Evolutionary conservation across 2,888 invertebrate genomes (phyloP).

Genomic region (Pammene fasciana): DNA sequence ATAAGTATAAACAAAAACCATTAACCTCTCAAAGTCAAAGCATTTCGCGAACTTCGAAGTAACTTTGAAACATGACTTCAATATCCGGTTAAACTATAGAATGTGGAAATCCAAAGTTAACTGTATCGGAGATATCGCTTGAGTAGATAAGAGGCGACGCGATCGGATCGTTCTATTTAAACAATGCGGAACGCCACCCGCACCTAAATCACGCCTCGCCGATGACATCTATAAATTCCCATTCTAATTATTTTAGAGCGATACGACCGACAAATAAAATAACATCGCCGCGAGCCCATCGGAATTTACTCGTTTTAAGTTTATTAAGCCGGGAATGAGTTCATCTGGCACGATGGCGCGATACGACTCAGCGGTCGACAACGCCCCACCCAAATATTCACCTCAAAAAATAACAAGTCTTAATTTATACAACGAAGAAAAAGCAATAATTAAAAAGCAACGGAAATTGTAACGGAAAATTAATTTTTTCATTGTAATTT

Average conservation of each 20-base stretch:
- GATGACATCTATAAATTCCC: slow-evolving; percentile 79
- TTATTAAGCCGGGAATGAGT: slow-evolving; percentile 67
- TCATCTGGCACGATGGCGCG: slow-evolving; percentile 57
- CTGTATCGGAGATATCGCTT: slow-evolving; percentile 48
- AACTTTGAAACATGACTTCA: not conserved
- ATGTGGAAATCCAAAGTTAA: slow-evolving; percentile 18
- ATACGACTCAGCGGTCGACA: slow-evolving; percentile 53
- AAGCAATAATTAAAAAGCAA: slow-evolving; percentile 51
- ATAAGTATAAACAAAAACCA: not conserved
- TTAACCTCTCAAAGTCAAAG: not conserved
- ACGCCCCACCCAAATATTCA: slow-evolving; percentile 8
- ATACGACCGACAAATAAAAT: slow-evolving; percentile 75
- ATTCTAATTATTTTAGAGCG: slow-evolving; percentile 75
- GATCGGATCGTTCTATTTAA: slow-evolving; percentile 57
- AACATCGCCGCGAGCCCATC: slow-evolving; percentile 63
- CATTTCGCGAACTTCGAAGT: not conserved
- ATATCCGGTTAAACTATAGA: slow-evolving; percentile 7
- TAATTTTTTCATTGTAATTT: slow-evolving; percentile 57
- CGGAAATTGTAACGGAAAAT: slow-evolving; percentile 50
- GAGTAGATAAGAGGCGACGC: slow-evolving; percentile 49
- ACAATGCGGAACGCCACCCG: slow-evolving; percentile 59
- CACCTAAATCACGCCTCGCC: slow-evolving; percentile 66
- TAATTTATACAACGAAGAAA: slow-evolving; percentile 46
- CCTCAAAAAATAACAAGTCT: slow-evolving; percentile 31
- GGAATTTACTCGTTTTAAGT: slow-evolving; percentile 69